phyloP scores from a whole-genome alignment of 2,797 vertebrate genomes.

The Nannoperca obscura region DNA sequence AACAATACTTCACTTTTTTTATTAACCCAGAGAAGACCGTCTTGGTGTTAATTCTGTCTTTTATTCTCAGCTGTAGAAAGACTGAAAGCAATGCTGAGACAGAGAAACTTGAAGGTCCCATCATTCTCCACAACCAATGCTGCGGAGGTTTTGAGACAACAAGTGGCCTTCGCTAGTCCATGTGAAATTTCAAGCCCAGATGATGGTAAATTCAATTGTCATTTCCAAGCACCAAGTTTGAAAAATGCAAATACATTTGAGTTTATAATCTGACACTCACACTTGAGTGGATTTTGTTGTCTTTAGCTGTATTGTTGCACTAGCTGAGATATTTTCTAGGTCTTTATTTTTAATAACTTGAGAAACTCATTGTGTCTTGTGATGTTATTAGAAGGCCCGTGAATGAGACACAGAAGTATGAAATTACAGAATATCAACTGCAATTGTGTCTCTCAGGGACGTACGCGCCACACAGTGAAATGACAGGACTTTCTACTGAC shows the following conservation, averaged over 20 bases:
- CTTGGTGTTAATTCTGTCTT: background rate
- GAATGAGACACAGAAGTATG: background rate
- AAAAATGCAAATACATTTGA: background rate
- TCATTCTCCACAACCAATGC: background rate
- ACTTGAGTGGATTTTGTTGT: background rate
- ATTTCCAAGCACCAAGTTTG: background rate
- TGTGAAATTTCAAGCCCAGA: conserved; percentile 39
- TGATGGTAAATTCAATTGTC: conserved; percentile 53
- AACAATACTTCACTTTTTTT: too few relatives aligned
- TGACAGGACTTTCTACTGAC: background rate
- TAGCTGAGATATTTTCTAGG: background rate
- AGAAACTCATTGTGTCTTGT: background rate
- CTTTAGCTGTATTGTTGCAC: background rate
- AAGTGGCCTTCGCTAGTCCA: background rate
- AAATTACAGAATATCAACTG: background rate
- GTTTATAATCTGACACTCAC: background rate
- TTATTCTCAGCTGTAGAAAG: conserved; percentile 49
- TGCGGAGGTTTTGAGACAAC: background rate
- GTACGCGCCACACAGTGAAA: background rate
- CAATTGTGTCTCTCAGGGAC: conserved; percentile 15
- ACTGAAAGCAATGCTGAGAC: conserved; percentile 30
- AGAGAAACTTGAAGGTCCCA: background rate
- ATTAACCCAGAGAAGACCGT: background rate
- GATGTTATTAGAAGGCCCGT: background rate
- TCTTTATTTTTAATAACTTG: background rate